Evolutionary conservation across 1,140 invertebrate species (phyloP), one percentile per base, ranked within the genome.

Genomic region (Anoplophora glabripennis): DNA sequence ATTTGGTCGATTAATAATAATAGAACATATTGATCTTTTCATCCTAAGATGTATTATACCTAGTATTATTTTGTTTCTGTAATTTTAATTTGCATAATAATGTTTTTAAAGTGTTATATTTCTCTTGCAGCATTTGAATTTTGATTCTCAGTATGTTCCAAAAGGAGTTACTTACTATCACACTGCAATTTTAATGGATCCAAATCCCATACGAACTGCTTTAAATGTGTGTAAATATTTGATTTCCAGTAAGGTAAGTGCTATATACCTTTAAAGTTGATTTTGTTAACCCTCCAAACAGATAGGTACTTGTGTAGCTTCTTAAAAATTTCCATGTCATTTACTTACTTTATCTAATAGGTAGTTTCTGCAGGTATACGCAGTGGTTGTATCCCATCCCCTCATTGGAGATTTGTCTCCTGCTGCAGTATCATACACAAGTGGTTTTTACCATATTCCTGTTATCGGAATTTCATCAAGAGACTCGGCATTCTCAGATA

Each of bases 381-480:
- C 91, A 3, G 90, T 95, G 18, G 87, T 96, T 10, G 92, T 95
- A 34, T 94, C 92, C 11, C 92, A 94, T 79, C 91, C 92, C 11
- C 76, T 89, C 64, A 90, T 86, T 37, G 90, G 89, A 35, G 92
- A 95, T 75, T 79, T 95, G 53, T 95, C 93, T 34, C 92, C 93
- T 18, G 92, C 94, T 10, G 92, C 94, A 12, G 93, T 96, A 9
- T 96, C 96, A 7, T 99, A 98, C 74, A 98, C 96, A 0, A 94
- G 94, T 73, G 95, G 95, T 11, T 99, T 98, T 79, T 99, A 98
- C 80, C 93, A 96, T 65, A 97, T 99, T 66, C 97, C 97, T 21
- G 94, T 98, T 28, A 96, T 99, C 69, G 96, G 96, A 4, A 96
- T 99, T 72, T 96, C 93, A 21, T 97, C 95, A 0, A 84, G 96